Base-by-base conservation (phyloP, 2,797 vertebrate species). In the Pseudomugil gertrudae region DNA sequence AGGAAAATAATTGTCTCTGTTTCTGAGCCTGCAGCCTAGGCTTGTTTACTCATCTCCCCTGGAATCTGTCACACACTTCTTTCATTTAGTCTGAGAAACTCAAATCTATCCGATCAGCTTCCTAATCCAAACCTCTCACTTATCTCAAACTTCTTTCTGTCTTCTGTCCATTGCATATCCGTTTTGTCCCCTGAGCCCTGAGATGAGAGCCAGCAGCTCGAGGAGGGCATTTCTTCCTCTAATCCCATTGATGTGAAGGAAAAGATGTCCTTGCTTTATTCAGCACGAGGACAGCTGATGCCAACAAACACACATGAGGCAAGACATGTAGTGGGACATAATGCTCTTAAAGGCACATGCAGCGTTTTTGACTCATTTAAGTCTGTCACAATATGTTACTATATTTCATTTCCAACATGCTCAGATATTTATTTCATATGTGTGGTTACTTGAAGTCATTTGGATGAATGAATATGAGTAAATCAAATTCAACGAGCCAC, bases 321-420 rank as follows among this genome's bases (percentile, higher is more conserved):
- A 81, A 74, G 85, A 81, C 86, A 76, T 86, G 87, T 75, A 79
- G 78, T 78, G 81, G 71, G 72, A 84, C 85, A 80, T 66, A 75
- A 77, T 77, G 83, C 87, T 91, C 92, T 94, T 94, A 94, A 94
- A 94, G 93, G 83, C 76, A 89, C 84, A 94, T 61, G 58, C 88
- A 76, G 69, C 72, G 74, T 82, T 78, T 52, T 78, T 66, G 53
- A 47, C 47, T 74, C 48, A 51, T 72, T 80, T 67, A 63, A 83
- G 32, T 78, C 72, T 84, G 32, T 70, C n/a, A 63, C 59, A 76
- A 32, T 84, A 2, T 33, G 32, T n/a, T n/a, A 55, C 75, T 69
- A 57, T 75, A 68, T 45, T 81, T 74, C 73, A n/a, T 72, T 76
- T 70, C 72, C 68, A 57, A 67, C 71, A 63, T 51, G 53, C 76